Evolutionary conservation across 2,888 invertebrate species (phyloP).

Genomic region (Invenusta paracnida): DNA sequence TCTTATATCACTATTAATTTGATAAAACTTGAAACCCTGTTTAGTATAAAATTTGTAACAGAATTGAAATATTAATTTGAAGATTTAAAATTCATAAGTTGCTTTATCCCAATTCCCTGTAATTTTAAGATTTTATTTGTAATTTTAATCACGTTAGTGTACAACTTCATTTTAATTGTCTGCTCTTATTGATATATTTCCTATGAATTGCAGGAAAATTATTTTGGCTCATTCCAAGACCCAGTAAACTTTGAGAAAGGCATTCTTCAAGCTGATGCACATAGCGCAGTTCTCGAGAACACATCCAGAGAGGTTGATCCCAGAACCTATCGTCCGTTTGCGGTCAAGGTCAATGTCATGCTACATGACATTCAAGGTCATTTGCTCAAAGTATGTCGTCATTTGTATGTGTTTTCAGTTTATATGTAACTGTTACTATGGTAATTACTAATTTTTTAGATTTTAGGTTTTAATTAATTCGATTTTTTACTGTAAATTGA

Average conservation of each 20-base stretch:
- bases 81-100: background rate
- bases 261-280: conserved; percentile 45
- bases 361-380: conserved; percentile 93
- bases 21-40: no score
- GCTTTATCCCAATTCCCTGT: background rate
- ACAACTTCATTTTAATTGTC: no score
- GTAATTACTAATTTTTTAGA: background rate
- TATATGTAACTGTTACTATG: background rate
- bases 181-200: no score
- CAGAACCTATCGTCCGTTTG: conserved; percentile 78
- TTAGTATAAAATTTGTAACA: no score
- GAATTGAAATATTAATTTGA: no score
- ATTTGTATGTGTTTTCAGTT: background rate
- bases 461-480: no score
- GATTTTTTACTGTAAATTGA: no score
- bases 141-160: no score
- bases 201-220: conserved; percentile 77
- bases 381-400: conserved; percentile 71
- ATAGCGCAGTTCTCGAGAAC: conserved; percentile 45
- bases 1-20: no score
- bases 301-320: conserved; percentile 68
- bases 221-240: conserved; percentile 89
- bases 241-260: conserved; percentile 70
- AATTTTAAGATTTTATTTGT: background rate
- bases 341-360: conserved; percentile 83